Evolutionary conservation across 2,797 vertebrate genomes (phyloP).

Genomic region (Takifugu rubripes): DNA sequence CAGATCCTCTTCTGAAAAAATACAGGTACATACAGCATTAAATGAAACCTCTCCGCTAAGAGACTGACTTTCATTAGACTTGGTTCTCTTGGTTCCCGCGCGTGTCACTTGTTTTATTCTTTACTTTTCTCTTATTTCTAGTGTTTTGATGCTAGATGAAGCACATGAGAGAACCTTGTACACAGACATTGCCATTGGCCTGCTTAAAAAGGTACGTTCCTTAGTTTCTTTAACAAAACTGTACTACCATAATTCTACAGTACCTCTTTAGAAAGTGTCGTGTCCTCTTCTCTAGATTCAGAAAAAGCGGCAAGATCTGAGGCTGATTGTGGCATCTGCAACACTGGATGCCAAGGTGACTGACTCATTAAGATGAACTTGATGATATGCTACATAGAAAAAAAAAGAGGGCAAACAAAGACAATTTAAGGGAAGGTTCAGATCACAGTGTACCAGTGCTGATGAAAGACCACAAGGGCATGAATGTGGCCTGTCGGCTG

Average conservation of each 20-base stretch:
- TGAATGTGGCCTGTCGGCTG: constrained; percentile 23
- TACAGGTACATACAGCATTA: constrained; percentile 81
- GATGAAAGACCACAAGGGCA: constrained; percentile 35
- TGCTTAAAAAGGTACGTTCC: constrained; percentile 91
- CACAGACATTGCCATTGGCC: constrained; percentile 95
- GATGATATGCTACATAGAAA: constrained; percentile 40
- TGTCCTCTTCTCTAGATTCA: constrained; percentile 79
- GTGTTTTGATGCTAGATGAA: constrained; percentile 95
- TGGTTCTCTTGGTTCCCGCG: neutral
- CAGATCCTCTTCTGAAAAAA: constrained; percentile 93
- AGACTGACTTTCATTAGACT: neutral
- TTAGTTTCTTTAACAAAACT: neutral
- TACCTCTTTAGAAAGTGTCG: neutral
- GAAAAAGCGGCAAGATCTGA: constrained; percentile 92
- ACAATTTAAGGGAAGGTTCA: constrained; percentile 24
- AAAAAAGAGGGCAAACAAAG: constrained; percentile 34
- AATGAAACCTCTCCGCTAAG: neutral
- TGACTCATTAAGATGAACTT: constrained; percentile 54
- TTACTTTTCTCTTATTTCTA: constrained; percentile 50
- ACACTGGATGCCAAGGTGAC: constrained; percentile 96
- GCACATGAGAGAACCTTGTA: constrained; percentile 96
- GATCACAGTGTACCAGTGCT: constrained; percentile 25
- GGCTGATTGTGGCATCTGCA: constrained; percentile 93
- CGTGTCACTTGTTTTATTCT: neutral
- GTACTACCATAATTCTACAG: neutral